phyloP scores from a whole-genome alignment of 2,113 vertebrate genomes.

The Desmodus rotundus region DNA sequence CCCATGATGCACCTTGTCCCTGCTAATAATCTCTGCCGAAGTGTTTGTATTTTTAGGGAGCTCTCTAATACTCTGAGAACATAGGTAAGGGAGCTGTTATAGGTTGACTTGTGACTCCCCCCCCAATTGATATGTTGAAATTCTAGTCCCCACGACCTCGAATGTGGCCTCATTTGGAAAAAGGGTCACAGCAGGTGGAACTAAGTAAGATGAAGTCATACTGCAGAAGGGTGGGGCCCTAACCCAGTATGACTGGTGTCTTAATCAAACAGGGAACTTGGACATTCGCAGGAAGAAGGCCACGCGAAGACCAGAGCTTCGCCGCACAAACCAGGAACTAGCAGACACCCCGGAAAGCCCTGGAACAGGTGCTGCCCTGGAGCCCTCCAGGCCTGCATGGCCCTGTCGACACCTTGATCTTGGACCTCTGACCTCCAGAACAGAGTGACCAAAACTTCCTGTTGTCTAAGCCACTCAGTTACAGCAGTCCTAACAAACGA shows the following conservation, averaged over 20 bases:
- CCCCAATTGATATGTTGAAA: background rate
- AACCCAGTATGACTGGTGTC: background rate
- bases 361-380: background rate
- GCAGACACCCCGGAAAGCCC: background rate
- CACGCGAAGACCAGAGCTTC: background rate
- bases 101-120: background rate
- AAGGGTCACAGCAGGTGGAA: too few species aligned
- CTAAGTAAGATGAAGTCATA: background rate
- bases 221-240: background rate
- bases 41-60: background rate
- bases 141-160: background rate
- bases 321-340: background rate
- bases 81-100: background rate
- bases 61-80: background rate
- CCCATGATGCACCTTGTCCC: background rate
- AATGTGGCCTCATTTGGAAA: background rate
- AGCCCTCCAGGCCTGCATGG: rapidly evolving
- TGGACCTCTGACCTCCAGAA: too few species aligned
- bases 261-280: background rate
- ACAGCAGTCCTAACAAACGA: background rate
- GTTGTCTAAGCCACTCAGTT: too few species aligned
- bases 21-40: background rate
- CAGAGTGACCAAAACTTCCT: too few species aligned
- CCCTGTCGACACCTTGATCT: too few species aligned
- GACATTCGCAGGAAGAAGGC: background rate